Conservation (phyloP, 2,113 vertebrate species). For the Propithecus coquereli region DNA sequence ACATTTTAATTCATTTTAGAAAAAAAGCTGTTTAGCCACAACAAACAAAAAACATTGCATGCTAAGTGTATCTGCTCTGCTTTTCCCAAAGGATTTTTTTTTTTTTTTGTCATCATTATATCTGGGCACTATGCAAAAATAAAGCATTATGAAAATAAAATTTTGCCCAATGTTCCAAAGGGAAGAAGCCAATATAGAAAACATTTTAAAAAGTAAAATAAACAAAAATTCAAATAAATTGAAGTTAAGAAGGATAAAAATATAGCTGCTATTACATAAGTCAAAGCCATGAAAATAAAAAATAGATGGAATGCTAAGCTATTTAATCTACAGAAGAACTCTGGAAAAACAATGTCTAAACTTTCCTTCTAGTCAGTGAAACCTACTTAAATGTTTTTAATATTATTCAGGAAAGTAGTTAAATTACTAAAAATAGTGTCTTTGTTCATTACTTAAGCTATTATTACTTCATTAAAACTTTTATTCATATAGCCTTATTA, state of each 20-base stretch:
- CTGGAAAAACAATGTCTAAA: not conserved
- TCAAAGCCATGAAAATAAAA: not conserved
- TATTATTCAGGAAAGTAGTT: not conserved
- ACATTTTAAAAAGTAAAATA: not conserved
- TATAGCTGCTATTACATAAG: not conserved
- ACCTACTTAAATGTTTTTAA: not conserved
- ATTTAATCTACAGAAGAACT: not conserved
- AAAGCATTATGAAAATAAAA: conserved; percentile 20
- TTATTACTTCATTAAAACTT: not conserved
- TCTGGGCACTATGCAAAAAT: not conserved
- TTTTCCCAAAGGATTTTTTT: conserved; percentile 9
- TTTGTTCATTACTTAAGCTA: not conserved
- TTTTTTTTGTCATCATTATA: not conserved
- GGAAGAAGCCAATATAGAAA: not conserved
- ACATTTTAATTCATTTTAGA: not conserved
- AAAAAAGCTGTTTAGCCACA: not conserved
- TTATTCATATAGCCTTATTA: not conserved
- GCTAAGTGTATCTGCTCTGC: not conserved
- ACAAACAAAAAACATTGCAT: not conserved
- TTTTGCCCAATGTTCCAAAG: not conserved
- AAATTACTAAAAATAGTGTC: not conserved
- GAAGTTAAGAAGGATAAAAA: not conserved
- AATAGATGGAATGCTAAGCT: not conserved
- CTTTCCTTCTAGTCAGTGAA: not conserved
- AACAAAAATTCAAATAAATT: not conserved